Evolutionary conservation across 2,797 vertebrate species (phyloP).

Genomic region (Sebastes nivosus): DNA sequence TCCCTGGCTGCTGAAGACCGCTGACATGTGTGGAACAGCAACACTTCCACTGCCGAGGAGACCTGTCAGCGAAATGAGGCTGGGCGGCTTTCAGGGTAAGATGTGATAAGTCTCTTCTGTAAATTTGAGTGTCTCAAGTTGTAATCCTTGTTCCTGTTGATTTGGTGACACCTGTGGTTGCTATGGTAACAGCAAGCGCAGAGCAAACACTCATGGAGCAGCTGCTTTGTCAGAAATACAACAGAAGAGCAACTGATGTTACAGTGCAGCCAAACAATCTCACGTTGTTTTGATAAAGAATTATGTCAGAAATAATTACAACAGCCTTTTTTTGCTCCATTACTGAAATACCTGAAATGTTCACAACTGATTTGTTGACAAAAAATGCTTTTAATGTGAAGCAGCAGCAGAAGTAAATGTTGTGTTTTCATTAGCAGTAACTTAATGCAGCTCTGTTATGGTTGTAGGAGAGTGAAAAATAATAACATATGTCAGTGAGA

Average conservation of each 20-base stretch:
- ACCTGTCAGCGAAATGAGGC: conserved; percentile 80
- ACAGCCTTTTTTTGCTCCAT: neutral
- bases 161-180: no score
- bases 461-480: neutral
- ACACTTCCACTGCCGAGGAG: conserved; percentile 86
- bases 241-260: neutral
- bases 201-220: neutral
- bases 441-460: neutral
- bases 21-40: conserved; percentile 81
- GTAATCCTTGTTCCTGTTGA: no score
- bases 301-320: neutral
- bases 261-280: neutral
- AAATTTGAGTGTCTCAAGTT: neutral
- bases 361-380: neutral
- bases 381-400: neutral
- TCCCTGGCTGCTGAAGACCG: conserved; percentile 73
- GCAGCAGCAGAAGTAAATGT: neutral
- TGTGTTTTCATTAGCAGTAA: neutral
- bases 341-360: neutral
- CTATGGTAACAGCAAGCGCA: neutral
- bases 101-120: neutral
- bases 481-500: neutral
- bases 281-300: neutral
- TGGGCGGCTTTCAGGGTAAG: conserved; percentile 82
- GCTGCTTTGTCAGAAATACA: neutral